Evolutionary conservation across 2,888 invertebrate species (phyloP).

Genomic region (Tetranychus truncatus): DNA sequence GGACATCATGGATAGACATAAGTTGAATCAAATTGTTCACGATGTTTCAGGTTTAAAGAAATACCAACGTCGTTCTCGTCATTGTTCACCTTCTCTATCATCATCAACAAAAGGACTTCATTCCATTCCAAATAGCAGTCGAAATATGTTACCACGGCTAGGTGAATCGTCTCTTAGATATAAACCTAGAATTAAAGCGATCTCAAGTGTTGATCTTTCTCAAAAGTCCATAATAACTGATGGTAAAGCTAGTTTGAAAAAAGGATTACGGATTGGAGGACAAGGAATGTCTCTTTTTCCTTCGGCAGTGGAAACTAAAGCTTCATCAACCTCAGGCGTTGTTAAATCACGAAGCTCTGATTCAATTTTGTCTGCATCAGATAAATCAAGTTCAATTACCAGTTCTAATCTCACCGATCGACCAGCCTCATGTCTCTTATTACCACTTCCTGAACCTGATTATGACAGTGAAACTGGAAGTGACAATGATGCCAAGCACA

Average conservation of each 20-base stretch:
- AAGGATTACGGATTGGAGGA: conserved; percentile 20
- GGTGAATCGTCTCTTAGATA: not conserved
- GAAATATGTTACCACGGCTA: not conserved
- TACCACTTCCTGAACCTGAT: not conserved
- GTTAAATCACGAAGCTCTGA: not conserved
- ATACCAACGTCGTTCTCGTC: not conserved
- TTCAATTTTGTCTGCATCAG: not conserved
- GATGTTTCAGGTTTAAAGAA: too few relatives aligned
- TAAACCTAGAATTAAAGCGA: not conserved
- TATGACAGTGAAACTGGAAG: not conserved
- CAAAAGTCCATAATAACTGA: not conserved
- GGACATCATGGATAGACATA: not conserved
- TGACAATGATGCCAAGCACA: not conserved
- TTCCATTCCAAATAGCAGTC: not conserved
- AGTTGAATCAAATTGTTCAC: too few relatives aligned
- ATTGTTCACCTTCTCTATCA: not conserved
- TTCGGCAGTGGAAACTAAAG: not conserved
- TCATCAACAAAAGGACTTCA: not conserved
- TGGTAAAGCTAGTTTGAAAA: not conserved
- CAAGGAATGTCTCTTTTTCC: conserved; percentile 22
- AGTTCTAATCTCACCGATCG: not conserved
- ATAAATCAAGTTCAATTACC: not conserved
- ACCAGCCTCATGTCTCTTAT: not conserved
- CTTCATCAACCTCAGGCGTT: not conserved
- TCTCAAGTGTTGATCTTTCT: not conserved